Base-by-base conservation (phyloP, 30 jellyfish, hydroid and myxozoan genomes). In the Hydra vulgaris region DNA sequence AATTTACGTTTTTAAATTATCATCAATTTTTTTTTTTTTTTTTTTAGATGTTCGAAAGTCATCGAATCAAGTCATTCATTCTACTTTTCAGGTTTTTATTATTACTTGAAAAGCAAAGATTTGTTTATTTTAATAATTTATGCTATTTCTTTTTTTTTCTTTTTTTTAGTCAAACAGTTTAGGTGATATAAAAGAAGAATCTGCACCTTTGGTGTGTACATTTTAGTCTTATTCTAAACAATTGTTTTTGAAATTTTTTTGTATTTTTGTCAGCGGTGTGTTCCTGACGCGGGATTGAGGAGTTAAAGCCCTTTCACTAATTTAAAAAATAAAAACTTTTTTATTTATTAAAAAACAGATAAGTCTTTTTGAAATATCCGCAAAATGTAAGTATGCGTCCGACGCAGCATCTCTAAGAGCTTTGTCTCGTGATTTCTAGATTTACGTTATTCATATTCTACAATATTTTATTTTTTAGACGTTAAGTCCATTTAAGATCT, bases 401-500 rank as follows among this genome's bases (percentile, higher is more conserved):
- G n/a, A n/a, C n/a, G n/a, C n/a, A n/a, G 12, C 61, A 3, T 40
- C 12, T 40, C 61, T 40, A 40, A 40, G 12, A 40, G 5, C 5
- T 40, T 40, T 40, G 5, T 5, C 61, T 12, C 61, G 8, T 40
- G 5, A 40, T 40, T 40, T 40, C 61, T 40, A 3, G 12, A 40
- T 5, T 40, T 40, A 12, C 61, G 5, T 40, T 40, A 40, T 40
- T 40, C 12, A 3, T 40, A 40, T 40, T 3, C 12, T 40, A 12
- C 5, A 40, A 40, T 40, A n/a, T 5, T 8, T 26, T 73, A 16
- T 1, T 75, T 17, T 75, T 22, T 7, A 75, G 83, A 71, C 26
- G 3, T 21, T 71, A 8, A 75, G 83, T 53, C 83, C 83, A 70
- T 75, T 75, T 70, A 75, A 75, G 83, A 75, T 75, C 25, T 75